A percentile compares a stretch with the other conserved stretches of the same genome.
phyloP scores from a whole-genome alignment of 2,113 vertebrate species.

The Anser cygnoides region DNA sequence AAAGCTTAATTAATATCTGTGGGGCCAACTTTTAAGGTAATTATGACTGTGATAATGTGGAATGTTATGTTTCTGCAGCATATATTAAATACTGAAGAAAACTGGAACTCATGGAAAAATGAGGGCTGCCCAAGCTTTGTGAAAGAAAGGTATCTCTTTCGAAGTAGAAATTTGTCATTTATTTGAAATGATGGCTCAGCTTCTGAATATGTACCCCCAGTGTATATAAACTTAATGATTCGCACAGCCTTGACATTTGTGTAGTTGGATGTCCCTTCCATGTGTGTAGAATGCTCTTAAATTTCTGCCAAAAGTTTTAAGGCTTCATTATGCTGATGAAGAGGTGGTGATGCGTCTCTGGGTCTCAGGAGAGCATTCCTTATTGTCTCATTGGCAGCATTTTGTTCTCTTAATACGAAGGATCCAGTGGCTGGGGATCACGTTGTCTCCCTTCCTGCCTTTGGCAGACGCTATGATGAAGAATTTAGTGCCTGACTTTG shows the following conservation, averaged over 20 bases:
- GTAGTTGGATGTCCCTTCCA: not conserved
- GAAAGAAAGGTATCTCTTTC: constrained; percentile 88
- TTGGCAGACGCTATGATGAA: not conserved
- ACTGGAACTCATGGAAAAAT: constrained; percentile 99
- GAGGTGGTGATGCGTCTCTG: too few relatives aligned
- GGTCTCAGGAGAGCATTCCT: not conserved
- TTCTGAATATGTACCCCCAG: not conserved
- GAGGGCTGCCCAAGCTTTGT: constrained; percentile 98
- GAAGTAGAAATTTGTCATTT: not conserved
- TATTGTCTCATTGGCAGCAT: accelerated
- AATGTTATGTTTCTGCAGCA: constrained; percentile 79
- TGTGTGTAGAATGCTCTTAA: not conserved
- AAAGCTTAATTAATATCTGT: not conserved
- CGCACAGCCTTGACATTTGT: not conserved
- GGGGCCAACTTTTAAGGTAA: not conserved
- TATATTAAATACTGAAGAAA: constrained; percentile 96
- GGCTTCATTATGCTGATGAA: not conserved
- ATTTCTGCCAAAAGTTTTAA: not conserved
- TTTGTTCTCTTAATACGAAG: not conserved
- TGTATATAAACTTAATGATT: not conserved
- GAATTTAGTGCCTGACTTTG: not conserved
- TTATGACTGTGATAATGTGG: not conserved
- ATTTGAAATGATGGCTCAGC: not conserved
- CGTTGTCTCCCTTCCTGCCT: not conserved
- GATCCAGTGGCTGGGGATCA: not conserved